These are phyloP conservation scores for Subanguina moxae DNA, from an alignment of 1,140 invertebrate genomes.

Conservation along the genomic window DNA sequence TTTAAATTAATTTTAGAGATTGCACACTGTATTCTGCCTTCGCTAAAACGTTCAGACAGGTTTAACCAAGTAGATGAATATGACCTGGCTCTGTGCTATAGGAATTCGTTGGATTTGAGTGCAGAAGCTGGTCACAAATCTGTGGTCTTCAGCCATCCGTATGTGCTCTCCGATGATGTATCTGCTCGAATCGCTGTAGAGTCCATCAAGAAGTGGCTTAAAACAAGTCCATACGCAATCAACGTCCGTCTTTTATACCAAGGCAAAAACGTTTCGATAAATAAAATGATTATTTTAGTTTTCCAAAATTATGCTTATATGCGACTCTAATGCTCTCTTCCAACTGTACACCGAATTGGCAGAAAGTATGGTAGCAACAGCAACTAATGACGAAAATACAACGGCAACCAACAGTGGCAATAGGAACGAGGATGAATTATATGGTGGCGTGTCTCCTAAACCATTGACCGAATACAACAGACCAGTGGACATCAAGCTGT, in stretches of 20 bases:
- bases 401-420: background rate
- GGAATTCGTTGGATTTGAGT: slow-evolving; percentile 24
- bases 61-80: slow-evolving; percentile 25
- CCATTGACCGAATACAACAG: slow-evolving; percentile 1
- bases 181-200: background rate
- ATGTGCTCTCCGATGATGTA: slow-evolving; percentile 9
- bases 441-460: background rate
- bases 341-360: background rate
- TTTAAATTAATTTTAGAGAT: slow-evolving; percentile 27
- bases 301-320: background rate
- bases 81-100: slow-evolving; percentile 19
- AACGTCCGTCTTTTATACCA: background rate
- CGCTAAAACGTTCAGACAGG: slow-evolving; percentile 1
- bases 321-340: background rate
- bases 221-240: too few relatives aligned
- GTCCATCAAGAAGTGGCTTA: background rate
- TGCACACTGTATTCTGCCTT: slow-evolving; percentile 29
- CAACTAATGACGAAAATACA: too few relatives aligned
- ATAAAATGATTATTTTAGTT: background rate
- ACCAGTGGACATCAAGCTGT: slow-evolving; percentile 9
- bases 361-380: too few relatives aligned
- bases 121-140: slow-evolving; percentile 10
- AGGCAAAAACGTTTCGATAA: too few relatives aligned
- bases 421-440: background rate
- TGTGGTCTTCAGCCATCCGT: slow-evolving; percentile 28